Conservation (phyloP, 2,113 vertebrate genomes). For the Ardeotis arabs region DNA sequence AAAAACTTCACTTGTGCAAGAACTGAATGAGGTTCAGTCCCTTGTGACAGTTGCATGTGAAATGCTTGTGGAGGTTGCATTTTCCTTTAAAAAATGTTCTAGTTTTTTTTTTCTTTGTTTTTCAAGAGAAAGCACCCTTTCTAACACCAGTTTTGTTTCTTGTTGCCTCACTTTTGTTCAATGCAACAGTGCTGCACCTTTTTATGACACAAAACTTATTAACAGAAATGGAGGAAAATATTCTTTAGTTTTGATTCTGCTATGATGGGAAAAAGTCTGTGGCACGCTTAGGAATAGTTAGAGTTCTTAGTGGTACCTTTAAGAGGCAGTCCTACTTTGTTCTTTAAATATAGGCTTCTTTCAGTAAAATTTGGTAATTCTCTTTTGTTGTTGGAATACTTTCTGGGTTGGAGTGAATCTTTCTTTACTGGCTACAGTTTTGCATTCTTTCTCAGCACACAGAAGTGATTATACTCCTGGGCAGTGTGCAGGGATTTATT, state of each 20-base stretch:
- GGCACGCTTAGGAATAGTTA: conserved; percentile 20
- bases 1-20: background rate
- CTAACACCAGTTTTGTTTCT: conserved; percentile 36
- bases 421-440: background rate
- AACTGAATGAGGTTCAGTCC: background rate
- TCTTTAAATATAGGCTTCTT: background rate
- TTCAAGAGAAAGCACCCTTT: conserved; percentile 16
- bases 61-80: background rate
- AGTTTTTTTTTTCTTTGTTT: background rate
- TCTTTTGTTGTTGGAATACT: background rate
- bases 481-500: background rate
- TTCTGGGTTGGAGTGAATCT: background rate
- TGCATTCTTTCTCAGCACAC: conserved; percentile 5
- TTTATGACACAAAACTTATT: background rate
- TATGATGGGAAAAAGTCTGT: background rate
- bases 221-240: conserved; percentile 29
- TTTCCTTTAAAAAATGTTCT: background rate
- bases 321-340: background rate
- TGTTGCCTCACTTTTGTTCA: background rate
- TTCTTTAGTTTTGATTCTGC: conserved; percentile 49
- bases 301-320: background rate
- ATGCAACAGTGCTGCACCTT: background rate
- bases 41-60: background rate
- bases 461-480: background rate
- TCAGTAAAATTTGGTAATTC: conserved; percentile 21